Conservation (phyloP, 2,888 invertebrate genomes). For the Lapara coniferarum region DNA sequence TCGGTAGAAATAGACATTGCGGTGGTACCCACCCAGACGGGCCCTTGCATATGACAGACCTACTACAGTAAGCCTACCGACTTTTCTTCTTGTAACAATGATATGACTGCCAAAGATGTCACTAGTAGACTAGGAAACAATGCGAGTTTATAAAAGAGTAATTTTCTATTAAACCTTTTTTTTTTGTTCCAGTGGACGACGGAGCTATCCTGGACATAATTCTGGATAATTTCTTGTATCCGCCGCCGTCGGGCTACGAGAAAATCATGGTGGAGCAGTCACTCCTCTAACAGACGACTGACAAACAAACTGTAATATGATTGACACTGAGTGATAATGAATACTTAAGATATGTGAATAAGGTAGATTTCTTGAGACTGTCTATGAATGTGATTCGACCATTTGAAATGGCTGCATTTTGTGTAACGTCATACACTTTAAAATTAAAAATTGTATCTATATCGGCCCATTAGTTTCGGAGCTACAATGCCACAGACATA, state of each 20-base stretch:
- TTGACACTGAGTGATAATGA: conserved; percentile 2
- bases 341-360: conserved; percentile 14
- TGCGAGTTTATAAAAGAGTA: neutral
- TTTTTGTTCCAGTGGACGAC: conserved; percentile 94
- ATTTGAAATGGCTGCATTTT: conserved; percentile 6
- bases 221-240: conserved; percentile 93
- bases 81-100: too few species aligned
- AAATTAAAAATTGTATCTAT: too few species aligned
- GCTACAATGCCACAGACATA: too few species aligned
- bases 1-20: too few species aligned
- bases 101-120: neutral
- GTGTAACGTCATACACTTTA: neutral
- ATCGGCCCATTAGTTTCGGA: too few species aligned
- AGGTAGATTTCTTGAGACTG: conserved; percentile 18
- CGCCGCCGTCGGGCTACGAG: conserved; percentile 94
- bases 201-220: conserved; percentile 98
- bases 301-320: conserved; percentile 35
- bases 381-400: conserved; percentile 11
- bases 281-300: conserved; percentile 87
- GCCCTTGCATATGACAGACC: too few species aligned
- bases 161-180: conserved; percentile 4
- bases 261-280: conserved; percentile 99
- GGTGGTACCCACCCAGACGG: too few species aligned
- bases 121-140: neutral
- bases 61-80: too few species aligned